Evolutionary conservation across 1,140 invertebrate genomes (phyloP).

Genomic region (Homarus americanus): DNA sequence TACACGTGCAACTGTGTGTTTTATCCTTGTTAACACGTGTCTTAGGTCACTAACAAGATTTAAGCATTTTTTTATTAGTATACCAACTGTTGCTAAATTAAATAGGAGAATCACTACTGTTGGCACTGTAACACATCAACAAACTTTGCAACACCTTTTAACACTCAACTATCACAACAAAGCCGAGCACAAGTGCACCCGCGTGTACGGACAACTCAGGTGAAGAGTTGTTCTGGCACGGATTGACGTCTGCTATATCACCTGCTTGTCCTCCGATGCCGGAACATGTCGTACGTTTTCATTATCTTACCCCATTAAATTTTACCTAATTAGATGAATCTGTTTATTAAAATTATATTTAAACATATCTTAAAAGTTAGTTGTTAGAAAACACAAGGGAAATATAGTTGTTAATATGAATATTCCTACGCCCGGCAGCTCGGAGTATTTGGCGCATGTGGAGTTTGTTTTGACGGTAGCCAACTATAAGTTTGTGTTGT

Average conservation of each 20-base stretch:
- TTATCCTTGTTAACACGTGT: neutral
- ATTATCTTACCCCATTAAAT: too few relatives aligned
- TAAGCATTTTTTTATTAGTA: neutral
- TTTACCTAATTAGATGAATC: neutral
- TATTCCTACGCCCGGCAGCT: conserved; percentile 43
- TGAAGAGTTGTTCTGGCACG: neutral
- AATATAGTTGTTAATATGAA: neutral
- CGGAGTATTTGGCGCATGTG: neutral
- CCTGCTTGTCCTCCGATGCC: conserved; percentile 16
- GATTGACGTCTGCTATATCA: conserved; percentile 15
- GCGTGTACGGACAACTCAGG: neutral
- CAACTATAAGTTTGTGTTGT: neutral
- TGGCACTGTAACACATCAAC: neutral
- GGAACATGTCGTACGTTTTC: conserved; percentile 16
- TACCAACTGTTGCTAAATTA: neutral
- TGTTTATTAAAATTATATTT: neutral
- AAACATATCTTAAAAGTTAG: neutral
- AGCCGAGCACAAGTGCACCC: neutral
- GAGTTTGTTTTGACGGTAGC: conserved; percentile 47
- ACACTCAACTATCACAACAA: too few relatives aligned
- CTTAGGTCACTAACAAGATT: neutral
- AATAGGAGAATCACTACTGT: neutral
- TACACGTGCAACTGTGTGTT: neutral
- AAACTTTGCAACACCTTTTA: neutral
- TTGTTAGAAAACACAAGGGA: neutral